Percentiles rank a stretch among this genome's conserved stretches.
These are phyloP conservation scores for Neofelis nebulosa DNA, from an alignment of 2,113 vertebrate genomes.

Conservation along the genomic window DNA sequence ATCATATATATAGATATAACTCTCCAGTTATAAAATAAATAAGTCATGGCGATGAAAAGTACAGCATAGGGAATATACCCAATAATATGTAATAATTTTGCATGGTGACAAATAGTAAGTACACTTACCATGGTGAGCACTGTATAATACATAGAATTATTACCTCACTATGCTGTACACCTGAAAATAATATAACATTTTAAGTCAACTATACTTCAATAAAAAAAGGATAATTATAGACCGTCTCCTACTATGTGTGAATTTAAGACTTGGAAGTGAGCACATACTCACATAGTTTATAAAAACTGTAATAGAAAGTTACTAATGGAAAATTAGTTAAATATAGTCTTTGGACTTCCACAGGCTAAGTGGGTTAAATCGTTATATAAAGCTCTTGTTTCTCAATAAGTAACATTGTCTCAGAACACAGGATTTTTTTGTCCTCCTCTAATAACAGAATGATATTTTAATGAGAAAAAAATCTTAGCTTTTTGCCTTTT, in stretches of 20 bases:
- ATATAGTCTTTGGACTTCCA: background rate
- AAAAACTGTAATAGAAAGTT: background rate
- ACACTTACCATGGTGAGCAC: background rate
- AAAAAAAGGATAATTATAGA: background rate
- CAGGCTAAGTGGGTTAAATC: background rate
- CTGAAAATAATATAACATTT: background rate
- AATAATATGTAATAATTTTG: background rate
- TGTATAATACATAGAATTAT: background rate
- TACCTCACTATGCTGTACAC: background rate
- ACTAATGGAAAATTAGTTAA: slow-evolving; percentile 20
- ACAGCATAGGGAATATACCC: background rate
- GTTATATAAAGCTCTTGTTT: background rate
- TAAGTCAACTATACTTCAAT: background rate
- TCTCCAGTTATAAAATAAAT: background rate
- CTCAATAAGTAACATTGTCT: background rate
- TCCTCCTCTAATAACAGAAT: background rate
- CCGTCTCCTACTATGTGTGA: background rate
- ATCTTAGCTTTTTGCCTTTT: background rate
- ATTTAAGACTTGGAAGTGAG: slow-evolving; percentile 1
- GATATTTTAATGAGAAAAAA: background rate
- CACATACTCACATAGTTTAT: background rate
- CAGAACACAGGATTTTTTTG: background rate
- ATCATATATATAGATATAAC: background rate
- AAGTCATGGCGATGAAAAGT: background rate
- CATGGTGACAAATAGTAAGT: background rate